A percentile compares a stretch with the other conserved stretches of the same genome.
phyloP scores from a whole-genome alignment of 2,888 invertebrate genomes.

The Tiliacea citrago region DNA sequence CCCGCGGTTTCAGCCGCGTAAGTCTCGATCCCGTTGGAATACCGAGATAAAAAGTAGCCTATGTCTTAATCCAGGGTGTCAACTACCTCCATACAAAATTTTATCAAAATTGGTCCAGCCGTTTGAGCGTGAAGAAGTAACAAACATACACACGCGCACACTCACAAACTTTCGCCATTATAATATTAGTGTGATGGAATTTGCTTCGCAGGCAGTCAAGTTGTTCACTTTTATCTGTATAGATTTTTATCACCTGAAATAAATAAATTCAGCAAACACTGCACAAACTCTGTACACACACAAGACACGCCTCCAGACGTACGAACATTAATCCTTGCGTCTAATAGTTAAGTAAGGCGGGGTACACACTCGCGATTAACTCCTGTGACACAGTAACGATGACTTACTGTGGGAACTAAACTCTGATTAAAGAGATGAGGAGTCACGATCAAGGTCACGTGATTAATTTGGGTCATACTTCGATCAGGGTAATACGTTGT shows the following conservation, averaged over 20 bases:
- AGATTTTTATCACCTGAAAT: neutral
- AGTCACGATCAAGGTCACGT: slow-evolving; percentile 26
- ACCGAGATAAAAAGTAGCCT: too few relatives aligned
- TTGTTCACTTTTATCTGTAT: neutral
- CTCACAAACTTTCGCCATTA: too few relatives aligned
- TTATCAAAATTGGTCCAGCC: too few relatives aligned
- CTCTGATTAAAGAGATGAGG: slow-evolving; percentile 35
- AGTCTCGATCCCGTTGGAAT: too few relatives aligned
- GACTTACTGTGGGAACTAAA: slow-evolving; percentile 46
- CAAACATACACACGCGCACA: too few relatives aligned
- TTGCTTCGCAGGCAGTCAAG: neutral
- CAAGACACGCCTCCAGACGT: slow-evolving; percentile 33
- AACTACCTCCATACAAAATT: too few relatives aligned
- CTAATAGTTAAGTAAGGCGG: slow-evolving; percentile 55
- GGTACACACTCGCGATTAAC: slow-evolving; percentile 47
- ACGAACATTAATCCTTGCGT: slow-evolving; percentile 52
- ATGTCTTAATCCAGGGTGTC: too few relatives aligned
- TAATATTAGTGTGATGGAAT: too few relatives aligned
- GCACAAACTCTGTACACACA: slow-evolving; percentile 24
- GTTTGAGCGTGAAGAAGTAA: too few relatives aligned
- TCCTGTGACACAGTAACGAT: slow-evolving; percentile 34
- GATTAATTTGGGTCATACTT: slow-evolving; percentile 5
- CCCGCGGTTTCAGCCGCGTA: too few relatives aligned
- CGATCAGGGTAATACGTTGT: neutral
- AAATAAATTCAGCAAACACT: neutral